These are phyloP conservation scores for Tyria jacobaeae DNA, from an alignment of 2,888 invertebrate genomes.

Conservation along the genomic window DNA sequence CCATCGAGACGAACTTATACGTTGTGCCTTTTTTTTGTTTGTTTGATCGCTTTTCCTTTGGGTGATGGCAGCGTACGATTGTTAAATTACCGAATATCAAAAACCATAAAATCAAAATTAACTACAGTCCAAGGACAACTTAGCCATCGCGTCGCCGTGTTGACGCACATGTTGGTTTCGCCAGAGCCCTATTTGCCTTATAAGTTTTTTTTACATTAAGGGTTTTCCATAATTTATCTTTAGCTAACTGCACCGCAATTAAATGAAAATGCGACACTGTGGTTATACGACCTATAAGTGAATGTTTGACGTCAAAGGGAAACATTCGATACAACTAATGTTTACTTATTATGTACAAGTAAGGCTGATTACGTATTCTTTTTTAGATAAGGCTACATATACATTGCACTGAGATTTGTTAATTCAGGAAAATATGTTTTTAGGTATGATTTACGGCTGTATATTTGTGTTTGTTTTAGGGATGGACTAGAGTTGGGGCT, in stretches of 20 bases:
- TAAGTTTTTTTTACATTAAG: neutral
- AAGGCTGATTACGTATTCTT: neutral
- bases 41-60: neutral
- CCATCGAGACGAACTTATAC: too few relatives aligned
- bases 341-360: slow-evolving; percentile 3
- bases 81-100: neutral
- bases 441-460: neutral
- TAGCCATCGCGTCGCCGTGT: neutral
- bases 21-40: too few relatives aligned
- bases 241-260: neutral
- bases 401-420: neutral
- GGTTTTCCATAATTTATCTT: neutral
- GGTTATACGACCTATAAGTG: slow-evolving; percentile 6
- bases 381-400: neutral
- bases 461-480: neutral
- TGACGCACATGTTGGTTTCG: neutral
- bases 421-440: neutral
- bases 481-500: neutral
- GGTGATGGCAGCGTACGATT: neutral
- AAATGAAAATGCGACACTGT: slow-evolving; percentile 10
- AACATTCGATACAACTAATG: neutral
- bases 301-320: slow-evolving; percentile 15
- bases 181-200: neutral
- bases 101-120: neutral
- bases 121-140: neutral